Base-by-base conservation (phyloP, 2,113 vertebrate genomes). In the Dendrocopos noguchii region DNA sequence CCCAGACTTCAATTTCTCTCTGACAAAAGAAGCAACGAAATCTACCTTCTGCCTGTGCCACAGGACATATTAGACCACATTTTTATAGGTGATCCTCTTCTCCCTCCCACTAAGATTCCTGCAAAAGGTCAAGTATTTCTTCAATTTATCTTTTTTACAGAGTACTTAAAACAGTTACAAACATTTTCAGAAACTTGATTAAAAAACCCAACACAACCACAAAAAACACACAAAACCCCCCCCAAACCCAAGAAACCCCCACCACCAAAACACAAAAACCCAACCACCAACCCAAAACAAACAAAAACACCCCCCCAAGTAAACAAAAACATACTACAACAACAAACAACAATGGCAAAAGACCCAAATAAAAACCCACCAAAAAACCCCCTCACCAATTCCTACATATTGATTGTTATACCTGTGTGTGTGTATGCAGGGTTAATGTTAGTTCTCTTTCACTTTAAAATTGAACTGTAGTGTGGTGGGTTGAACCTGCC, bases 1-100 rank as follows among this genome's bases (percentile, higher is more conserved):
- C 91, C 93, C 93, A 93, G 76, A 87, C 72, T 94, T 85, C 76
- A 63, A 18, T 91, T 95, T 91, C 84, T 89, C 91, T 87, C 90
- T 60, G 56, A 93, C 24, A 82, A 88, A 77, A 88, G 46, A 76
- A 44, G 75, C 88, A 91, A 66, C 52, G 72, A 91, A 83, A 93
- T 77, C 60, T 4, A 47, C 68, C 56, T 91, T 85, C 82, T 94
- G 85, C 87, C 75, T 60, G 33, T 81, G 71, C 72, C 1, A 0
- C 25, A 57, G 87, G 85, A 83, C 47, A 63, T 44, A 77, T 17
- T 42, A 93, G 65, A 90, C 56, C 52, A 47, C 65, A 52, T 91
- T 91, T 78, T 88, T 79, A 83, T 74, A 95, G 82, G 82, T 80
- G 72, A 93, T 80, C 60, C 63, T 80, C 65, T 85, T 88, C 34